These are phyloP conservation scores for Rhodeus uyekii DNA, from an alignment of 2,797 vertebrate genomes.

Conservation along the genomic window DNA sequence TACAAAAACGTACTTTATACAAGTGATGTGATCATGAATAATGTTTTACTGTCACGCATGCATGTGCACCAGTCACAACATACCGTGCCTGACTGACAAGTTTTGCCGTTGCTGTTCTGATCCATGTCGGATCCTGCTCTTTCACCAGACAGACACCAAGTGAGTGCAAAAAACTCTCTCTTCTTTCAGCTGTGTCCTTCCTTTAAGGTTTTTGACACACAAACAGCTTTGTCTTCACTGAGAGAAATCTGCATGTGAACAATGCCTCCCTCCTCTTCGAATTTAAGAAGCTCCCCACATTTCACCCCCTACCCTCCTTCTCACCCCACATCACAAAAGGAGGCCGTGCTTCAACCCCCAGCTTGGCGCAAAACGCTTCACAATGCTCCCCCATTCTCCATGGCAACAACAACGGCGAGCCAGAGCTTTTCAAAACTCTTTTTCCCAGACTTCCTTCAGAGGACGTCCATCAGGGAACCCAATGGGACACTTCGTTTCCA, in stretches of 20 bases:
- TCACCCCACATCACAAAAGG: conserved; percentile 58
- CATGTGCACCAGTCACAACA: conserved; percentile 18
- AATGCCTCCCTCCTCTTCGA: conserved; percentile 51
- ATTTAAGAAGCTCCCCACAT: conserved; percentile 50
- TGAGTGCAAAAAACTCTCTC: conserved; percentile 46
- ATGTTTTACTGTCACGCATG: conserved; percentile 3
- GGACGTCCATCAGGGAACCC: conserved; percentile 7
- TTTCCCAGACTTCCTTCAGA: conserved; percentile 40
- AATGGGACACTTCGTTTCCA: conserved; percentile 26
- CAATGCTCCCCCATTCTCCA: conserved; percentile 54
- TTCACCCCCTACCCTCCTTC: conserved; percentile 49
- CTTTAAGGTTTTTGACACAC: conserved; percentile 55
- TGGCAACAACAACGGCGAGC: conserved; percentile 54
- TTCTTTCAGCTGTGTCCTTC: conserved; percentile 45
- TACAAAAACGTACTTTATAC: not conserved
- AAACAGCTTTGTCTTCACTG: conserved; percentile 59
- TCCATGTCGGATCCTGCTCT: conserved; percentile 33
- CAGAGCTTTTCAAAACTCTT: conserved; percentile 59
- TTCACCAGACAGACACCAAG: conserved; percentile 60
- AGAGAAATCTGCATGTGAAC: conserved; percentile 64
- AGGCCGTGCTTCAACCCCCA: conserved; percentile 56
- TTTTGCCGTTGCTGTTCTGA: conserved; percentile 21
- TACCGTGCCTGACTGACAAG: conserved; percentile 32
- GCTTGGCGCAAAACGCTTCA: conserved; percentile 45
- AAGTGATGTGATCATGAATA: not conserved